Base-by-base conservation (phyloP, 2,797 vertebrate species). In the Eidolon dupreanum region DNA sequence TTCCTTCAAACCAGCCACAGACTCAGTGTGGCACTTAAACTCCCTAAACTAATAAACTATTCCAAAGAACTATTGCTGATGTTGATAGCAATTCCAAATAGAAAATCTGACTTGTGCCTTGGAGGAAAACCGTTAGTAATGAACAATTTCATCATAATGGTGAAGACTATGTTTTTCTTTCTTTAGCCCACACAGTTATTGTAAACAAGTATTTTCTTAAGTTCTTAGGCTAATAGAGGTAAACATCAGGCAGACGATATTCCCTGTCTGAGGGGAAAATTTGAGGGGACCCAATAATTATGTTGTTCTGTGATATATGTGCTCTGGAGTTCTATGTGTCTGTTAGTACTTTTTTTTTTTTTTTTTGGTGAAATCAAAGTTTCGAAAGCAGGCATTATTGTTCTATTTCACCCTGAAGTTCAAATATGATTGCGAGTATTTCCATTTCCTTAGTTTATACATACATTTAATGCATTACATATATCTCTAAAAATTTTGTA, bases 61-160 rank as follows among this genome's bases (percentile, higher is more conserved):
- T 97, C 96, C 71, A 93, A 96, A 95, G 73, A 97, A 95, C 97
- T 97, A 94, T 96, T 97, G 94, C 95, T 28, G 86, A 86, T 93
- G 97, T 90, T 94, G 97, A 89, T 93, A 95, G 86, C 88, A 95
- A 86, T 93, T 96, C 96, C 83, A 95, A 97, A 93, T 87, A 90
- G 95, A 81, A 84, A 94, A 93, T 59, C 79, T 79, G 82, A 90
- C 85, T 87, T 93, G 94, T 93, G 73, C 94, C 94, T 86, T 84
- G 82, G 90, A 93, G 93, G 7, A 87, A 98, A 98, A 94, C 31
- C 31, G 41, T 75, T 53, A n/a, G 38, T 4, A 90, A 88, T 3
- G 46, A 31, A 5, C 51, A 71, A 3, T 96, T 97, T 86, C 77
- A n/a, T 90, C 12, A 2, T 19, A 78, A 91, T 5, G 24, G 17